Evolutionary conservation across 2,113 vertebrate genomes (phyloP).

Genomic region (Ammospiza caudacuta): DNA sequence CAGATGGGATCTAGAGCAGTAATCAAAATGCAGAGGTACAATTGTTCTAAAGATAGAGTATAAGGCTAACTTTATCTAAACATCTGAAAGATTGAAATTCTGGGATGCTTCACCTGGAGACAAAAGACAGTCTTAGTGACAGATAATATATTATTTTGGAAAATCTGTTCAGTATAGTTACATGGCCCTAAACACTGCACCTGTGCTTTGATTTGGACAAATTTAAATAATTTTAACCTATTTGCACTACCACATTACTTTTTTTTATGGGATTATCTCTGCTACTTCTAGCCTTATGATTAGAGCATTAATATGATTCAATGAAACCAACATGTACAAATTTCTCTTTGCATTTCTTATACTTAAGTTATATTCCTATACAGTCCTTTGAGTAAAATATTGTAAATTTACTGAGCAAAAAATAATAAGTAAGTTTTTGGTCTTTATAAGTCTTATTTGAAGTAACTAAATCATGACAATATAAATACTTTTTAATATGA

Average conservation of each 20-base stretch:
- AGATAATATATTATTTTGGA: not conserved
- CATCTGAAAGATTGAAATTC: not conserved
- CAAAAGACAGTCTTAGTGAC: not conserved
- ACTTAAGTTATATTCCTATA: not conserved
- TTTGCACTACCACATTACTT: not conserved
- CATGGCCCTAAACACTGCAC: not conserved
- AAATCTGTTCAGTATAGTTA: not conserved
- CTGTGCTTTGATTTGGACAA: not conserved
- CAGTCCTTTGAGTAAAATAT: not conserved
- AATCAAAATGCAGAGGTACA: fast-evolving
- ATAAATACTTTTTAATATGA: constrained; percentile 53
- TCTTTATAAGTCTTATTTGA: constrained; percentile 46
- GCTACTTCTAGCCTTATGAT: not conserved
- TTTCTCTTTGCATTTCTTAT: not conserved
- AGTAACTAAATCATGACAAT: constrained; percentile 41
- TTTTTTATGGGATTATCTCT: not conserved
- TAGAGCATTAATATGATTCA: not conserved
- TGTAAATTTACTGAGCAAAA: constrained; percentile 34
- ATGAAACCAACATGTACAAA: not conserved
- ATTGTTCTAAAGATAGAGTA: not conserved
- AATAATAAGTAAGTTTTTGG: constrained; percentile 11
- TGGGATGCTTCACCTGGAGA: not conserved
- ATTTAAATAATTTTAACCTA: not conserved
- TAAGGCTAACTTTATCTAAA: not conserved
- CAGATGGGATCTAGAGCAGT: not conserved